Conservation (phyloP, 2,797 vertebrate genomes). For the Borostomias antarcticus region DNA sequence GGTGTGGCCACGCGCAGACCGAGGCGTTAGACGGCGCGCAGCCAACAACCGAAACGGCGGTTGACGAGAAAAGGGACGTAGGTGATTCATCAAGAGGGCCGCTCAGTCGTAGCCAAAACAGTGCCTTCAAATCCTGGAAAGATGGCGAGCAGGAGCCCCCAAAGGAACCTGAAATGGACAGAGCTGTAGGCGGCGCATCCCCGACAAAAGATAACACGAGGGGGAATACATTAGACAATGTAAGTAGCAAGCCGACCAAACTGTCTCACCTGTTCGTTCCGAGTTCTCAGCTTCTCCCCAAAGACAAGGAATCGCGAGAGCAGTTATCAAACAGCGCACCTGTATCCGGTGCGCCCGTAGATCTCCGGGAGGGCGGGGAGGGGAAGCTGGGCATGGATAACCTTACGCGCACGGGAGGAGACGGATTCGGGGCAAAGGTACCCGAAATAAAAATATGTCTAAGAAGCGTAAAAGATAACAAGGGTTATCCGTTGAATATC, state of each 20-base stretch:
- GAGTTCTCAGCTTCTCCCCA: conserved; percentile 82
- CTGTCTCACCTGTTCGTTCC: conserved; percentile 91
- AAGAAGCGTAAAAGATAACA: conserved; percentile 82
- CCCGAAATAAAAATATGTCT: conserved; percentile 93
- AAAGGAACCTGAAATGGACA: conserved; percentile 49
- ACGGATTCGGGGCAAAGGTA: conserved; percentile 62
- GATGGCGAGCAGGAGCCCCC: conserved; percentile 73
- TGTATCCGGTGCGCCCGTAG: conserved; percentile 34
- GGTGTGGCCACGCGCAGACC: conserved; percentile 18
- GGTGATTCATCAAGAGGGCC: conserved; percentile 72
- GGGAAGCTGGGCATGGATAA: conserved; percentile 39
- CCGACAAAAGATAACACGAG: conserved; percentile 56
- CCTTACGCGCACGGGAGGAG: conserved; percentile 14
- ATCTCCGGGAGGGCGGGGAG: conserved; percentile 37
- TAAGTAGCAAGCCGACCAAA: conserved; percentile 79
- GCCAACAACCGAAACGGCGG: conserved; percentile 56
- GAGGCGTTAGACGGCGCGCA: conserved; percentile 23
- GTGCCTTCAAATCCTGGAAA: conserved; percentile 84
- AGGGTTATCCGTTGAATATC: conserved; percentile 83
- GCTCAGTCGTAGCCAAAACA: conserved; percentile 81
- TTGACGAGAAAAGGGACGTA: conserved; percentile 67
- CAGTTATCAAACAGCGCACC: conserved; percentile 59
- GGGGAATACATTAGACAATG: conserved; percentile 68
- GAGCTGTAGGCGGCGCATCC: conserved; percentile 46
- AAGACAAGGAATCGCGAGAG: conserved; percentile 72